These are phyloP conservation scores for Diploptera punctata DNA, from an alignment of 2,888 invertebrate species.

Conservation along the genomic window DNA sequence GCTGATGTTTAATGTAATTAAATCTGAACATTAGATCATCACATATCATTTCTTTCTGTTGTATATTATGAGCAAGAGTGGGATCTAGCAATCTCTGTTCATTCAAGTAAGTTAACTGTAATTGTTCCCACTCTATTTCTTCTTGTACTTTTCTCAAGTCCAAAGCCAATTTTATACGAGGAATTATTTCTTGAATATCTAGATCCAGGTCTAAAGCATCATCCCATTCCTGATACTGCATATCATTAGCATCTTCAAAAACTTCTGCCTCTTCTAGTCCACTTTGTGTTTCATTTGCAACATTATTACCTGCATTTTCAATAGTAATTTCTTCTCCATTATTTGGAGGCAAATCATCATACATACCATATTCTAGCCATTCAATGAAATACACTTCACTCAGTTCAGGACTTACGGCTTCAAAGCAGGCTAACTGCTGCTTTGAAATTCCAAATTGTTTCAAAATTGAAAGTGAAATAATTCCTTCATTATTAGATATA, in stretches of 20 bases:
- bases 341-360: not conserved
- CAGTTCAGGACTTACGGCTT: not conserved
- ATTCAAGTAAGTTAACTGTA: not conserved
- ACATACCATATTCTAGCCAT: constrained; percentile 24
- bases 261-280: not conserved
- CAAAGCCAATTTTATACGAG: not conserved
- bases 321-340: not conserved
- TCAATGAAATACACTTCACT: not conserved
- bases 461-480: constrained; percentile 41
- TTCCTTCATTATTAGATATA: constrained; percentile 52
- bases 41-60: not conserved
- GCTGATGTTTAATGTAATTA: not conserved
- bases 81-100: not conserved
- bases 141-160: not conserved
- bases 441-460: not conserved
- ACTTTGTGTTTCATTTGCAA: not conserved
- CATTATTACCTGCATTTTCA: not conserved
- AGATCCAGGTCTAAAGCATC: not conserved
- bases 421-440: not conserved
- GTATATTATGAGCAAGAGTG: not conserved
- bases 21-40: not conserved
- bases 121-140: constrained; percentile 3
- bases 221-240: not conserved
- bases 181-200: not conserved
- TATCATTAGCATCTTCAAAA: not conserved